Percentiles rank a stretch among this genome's conserved stretches.
These are phyloP conservation scores for Tachystola acroxantha DNA, from an alignment of 2,888 invertebrate species.

Conservation along the genomic window DNA sequence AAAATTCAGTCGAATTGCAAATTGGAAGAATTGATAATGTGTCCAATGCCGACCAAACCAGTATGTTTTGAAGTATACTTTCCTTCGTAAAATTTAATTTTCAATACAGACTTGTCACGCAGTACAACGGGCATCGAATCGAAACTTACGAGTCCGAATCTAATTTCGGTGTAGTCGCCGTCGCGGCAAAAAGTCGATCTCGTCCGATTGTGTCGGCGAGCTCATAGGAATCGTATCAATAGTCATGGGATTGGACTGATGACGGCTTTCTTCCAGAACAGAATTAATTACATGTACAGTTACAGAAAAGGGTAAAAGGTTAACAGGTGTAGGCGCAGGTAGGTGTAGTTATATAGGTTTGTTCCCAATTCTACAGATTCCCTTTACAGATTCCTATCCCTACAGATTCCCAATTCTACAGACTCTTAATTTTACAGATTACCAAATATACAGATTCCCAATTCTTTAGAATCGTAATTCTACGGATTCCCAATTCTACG, in stretches of 20 bases:
- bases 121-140: constrained; percentile 21
- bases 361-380: no score
- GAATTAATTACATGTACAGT: constrained; percentile 57
- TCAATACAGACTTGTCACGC: constrained; percentile 15
- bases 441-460: no score
- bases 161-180: constrained; percentile 55
- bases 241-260: constrained; percentile 50
- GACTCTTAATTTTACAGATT: no score
- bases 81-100: no score
- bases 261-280: constrained; percentile 37
- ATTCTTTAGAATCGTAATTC: no score
- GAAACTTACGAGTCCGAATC: constrained; percentile 60
- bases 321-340: constrained; percentile 30
- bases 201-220: constrained; percentile 59
- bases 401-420: no score
- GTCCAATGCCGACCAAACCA: no score
- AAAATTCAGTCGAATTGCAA: no score
- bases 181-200: constrained; percentile 62
- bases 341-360: neutral
- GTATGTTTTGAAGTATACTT: no score
- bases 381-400: no score
- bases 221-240: constrained; percentile 59
- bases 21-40: no score
- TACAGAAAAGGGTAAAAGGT: constrained; percentile 52
- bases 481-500: no score